phyloP scores from a whole-genome alignment of 2,888 invertebrate genomes.

The Phanerotoma sp. region DNA sequence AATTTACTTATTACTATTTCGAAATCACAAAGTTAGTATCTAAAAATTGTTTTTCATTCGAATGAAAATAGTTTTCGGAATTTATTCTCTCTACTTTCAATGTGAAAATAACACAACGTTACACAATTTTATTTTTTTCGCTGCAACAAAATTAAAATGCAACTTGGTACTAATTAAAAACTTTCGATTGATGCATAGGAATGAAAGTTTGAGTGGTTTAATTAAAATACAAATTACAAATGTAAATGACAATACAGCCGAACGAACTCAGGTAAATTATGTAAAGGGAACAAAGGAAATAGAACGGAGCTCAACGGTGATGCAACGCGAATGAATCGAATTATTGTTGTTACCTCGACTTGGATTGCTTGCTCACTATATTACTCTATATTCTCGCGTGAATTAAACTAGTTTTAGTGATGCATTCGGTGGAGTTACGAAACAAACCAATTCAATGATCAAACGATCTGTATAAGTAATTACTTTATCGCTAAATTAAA shows the following conservation, averaged over 20 bases:
- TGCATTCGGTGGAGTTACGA: neutral
- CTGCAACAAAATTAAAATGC: conserved; percentile 27
- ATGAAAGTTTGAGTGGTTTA: conserved; percentile 35
- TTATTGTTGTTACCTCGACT: conserved; percentile 7
- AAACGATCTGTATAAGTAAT: neutral
- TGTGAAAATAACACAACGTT: conserved; percentile 4
- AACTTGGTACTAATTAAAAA: conserved; percentile 31
- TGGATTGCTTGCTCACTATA: conserved; percentile 10
- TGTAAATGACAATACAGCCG: conserved; percentile 31
- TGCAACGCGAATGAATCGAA: conserved; percentile 18
- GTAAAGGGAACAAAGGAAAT: conserved; percentile 31
- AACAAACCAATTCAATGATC: neutral
- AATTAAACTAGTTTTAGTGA: neutral
- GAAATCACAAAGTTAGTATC: no score
- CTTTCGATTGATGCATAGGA: conserved; percentile 16
- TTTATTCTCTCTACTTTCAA: neutral
- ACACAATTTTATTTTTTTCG: neutral
- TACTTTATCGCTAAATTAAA: neutral
- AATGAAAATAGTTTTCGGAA: no score
- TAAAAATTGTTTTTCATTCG: no score
- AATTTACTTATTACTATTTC: no score
- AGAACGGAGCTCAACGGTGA: conserved; percentile 29
- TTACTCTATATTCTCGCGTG: conserved; percentile 5
- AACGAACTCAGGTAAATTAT: conserved; percentile 29
- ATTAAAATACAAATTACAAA: conserved; percentile 38